These are phyloP conservation scores for Magallana gigas DNA, from an alignment of 1,140 invertebrate species.

Conservation along the genomic window DNA sequence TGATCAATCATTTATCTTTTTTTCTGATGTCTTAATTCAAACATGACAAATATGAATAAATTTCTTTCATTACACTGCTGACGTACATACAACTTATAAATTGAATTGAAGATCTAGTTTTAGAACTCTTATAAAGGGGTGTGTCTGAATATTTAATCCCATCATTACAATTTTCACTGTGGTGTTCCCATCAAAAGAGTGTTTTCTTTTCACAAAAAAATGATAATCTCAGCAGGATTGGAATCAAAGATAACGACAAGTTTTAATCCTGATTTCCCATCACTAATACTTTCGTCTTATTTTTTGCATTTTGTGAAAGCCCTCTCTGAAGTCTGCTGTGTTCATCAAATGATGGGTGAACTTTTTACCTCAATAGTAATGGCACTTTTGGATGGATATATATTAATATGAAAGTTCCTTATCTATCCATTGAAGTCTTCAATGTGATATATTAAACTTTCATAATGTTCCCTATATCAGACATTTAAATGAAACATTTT, in stretches of 20 bases:
- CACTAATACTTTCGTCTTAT: slow-evolving; percentile 10
- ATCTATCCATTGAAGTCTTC: slow-evolving; percentile 1
- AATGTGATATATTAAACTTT: slow-evolving; percentile 18
- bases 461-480: slow-evolving; percentile 1
- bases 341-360: slow-evolving; percentile 16
- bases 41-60: too few relatives aligned
- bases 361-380: slow-evolving; percentile 18
- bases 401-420: background rate
- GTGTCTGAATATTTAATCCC: background rate
- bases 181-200: slow-evolving; percentile 20
- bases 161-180: background rate
- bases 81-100: too few relatives aligned
- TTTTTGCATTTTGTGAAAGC: background rate
- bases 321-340: background rate
- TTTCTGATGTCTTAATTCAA: too few relatives aligned
- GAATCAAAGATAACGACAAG: background rate
- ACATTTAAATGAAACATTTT: too few relatives aligned
- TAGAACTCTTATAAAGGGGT: background rate
- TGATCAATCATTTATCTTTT: too few relatives aligned
- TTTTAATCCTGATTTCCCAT: background rate
- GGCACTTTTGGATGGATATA: slow-evolving; percentile 11
- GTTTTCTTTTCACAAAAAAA: slow-evolving; percentile 30
- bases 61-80: too few relatives aligned
- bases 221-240: slow-evolving; percentile 9
- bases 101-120: background rate